A percentile compares a stretch with the other conserved stretches of the same genome.
These are phyloP conservation scores for Myotis planiceps DNA, from an alignment of 2,797 vertebrate species.

Conservation along the genomic window DNA sequence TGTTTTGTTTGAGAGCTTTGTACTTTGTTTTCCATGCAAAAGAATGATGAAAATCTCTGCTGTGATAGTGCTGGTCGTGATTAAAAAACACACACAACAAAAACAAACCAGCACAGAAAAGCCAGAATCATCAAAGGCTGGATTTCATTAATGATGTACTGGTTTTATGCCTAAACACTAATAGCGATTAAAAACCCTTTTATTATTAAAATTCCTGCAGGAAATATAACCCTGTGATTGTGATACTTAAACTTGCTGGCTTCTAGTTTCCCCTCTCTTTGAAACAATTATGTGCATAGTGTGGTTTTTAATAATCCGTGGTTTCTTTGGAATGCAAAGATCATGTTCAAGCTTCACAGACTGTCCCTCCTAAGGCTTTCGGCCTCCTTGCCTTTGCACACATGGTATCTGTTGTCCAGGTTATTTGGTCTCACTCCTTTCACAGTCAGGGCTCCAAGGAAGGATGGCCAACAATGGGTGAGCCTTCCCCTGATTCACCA, in stretches of 20 bases:
- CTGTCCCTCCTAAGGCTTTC: neutral
- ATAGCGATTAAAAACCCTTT: conserved; percentile 66
- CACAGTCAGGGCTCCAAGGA: neutral
- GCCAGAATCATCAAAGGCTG: conserved; percentile 57
- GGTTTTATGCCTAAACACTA: conserved; percentile 56
- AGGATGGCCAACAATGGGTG: neutral
- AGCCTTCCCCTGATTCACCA: neutral
- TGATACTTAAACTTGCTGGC: conserved; percentile 53
- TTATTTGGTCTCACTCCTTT: neutral
- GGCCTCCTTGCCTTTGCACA: neutral
- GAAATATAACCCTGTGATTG: conserved; percentile 59
- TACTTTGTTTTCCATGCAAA: conserved; percentile 14
- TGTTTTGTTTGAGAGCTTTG: neutral
- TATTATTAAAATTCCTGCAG: conserved; percentile 69
- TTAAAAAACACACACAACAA: neutral
- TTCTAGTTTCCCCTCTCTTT: conserved; percentile 55
- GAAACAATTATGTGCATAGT: conserved; percentile 41
- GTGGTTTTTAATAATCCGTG: conserved; percentile 41
- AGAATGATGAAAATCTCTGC: conserved; percentile 38
- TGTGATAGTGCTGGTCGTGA: neutral
- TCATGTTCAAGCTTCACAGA: neutral
- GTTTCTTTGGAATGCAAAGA: conserved; percentile 53
- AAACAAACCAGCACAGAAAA: conserved; percentile 13
- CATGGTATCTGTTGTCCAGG: neutral
- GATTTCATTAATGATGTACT: conserved; percentile 41